Percentiles rank a stretch among this genome's conserved stretches.
phyloP scores from a whole-genome alignment of 2,888 invertebrate genomes.

The Harpalus rufipes region DNA sequence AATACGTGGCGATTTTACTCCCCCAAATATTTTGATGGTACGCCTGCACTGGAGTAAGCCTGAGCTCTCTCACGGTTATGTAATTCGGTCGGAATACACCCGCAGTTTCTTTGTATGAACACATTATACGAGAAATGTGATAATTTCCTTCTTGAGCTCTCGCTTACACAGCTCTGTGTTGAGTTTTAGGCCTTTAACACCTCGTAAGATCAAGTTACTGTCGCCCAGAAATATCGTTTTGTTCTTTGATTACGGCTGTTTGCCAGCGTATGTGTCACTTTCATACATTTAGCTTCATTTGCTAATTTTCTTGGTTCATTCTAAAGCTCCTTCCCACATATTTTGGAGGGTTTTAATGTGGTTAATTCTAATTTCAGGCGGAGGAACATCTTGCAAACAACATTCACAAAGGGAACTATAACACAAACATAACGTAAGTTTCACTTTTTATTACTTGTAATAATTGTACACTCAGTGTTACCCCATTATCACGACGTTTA shows the following conservation, averaged over 20 bases:
- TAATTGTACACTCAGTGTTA: background rate
- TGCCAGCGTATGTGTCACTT: constrained; percentile 18
- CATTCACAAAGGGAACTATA: background rate
- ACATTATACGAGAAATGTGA: constrained; percentile 60
- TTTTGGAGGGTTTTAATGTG: constrained; percentile 3
- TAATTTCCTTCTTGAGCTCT: constrained; percentile 56
- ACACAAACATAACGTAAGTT: background rate
- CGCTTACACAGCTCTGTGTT: constrained; percentile 9
- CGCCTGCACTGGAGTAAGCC: background rate
- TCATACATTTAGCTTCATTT: constrained; percentile 25
- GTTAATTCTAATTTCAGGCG: constrained; percentile 21
- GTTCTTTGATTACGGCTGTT: constrained; percentile 47
- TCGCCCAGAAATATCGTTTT: constrained; percentile 44
- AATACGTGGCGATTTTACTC: background rate
- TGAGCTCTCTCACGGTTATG: constrained; percentile 44
- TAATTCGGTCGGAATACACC: constrained; percentile 57
- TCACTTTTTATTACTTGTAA: background rate
- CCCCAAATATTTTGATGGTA: background rate
- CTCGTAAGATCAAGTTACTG: constrained; percentile 44
- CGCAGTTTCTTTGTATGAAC: constrained; percentile 59
- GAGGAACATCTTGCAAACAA: constrained; percentile 1
- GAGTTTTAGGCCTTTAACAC: constrained; percentile 55
- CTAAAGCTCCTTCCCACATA: constrained; percentile 2
- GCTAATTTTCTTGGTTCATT: constrained; percentile 19
- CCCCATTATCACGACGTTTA: background rate